Conservation (phyloP, 1,140 invertebrate species). For the Scaptomyza graminum region DNA sequence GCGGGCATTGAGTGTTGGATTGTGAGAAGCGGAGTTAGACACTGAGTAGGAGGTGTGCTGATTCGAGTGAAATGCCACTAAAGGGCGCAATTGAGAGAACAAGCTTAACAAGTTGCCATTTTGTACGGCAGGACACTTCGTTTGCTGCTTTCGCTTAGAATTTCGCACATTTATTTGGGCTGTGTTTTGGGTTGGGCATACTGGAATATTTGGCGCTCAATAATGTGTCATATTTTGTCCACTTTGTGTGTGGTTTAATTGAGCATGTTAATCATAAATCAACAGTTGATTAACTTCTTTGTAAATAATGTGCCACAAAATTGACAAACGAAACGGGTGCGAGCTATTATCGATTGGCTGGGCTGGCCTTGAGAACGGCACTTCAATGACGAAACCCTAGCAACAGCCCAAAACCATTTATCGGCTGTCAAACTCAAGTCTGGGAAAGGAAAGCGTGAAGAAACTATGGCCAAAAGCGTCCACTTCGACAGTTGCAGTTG, state of each 20-base stretch:
- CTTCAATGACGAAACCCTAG: slow-evolving; percentile 27
- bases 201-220: slow-evolving; percentile 33
- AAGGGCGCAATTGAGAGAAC: slow-evolving; percentile 69
- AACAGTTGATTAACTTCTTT: slow-evolving; percentile 61
- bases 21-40: slow-evolving; percentile 4
- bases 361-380: slow-evolving; percentile 42
- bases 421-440: slow-evolving; percentile 49
- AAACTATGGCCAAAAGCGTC: slow-evolving; percentile 40
- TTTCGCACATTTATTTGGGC: slow-evolving; percentile 19
- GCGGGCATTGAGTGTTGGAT: not conserved
- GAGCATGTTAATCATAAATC: slow-evolving; percentile 70
- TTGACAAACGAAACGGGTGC: slow-evolving; percentile 12
- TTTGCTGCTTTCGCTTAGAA: slow-evolving; percentile 14
- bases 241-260: slow-evolving; percentile 48
- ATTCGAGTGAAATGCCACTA: slow-evolving; percentile 57
- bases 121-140: slow-evolving; percentile 37
- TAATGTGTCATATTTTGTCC: slow-evolving; percentile 68
- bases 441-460: slow-evolving; percentile 11
- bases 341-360: slow-evolving; percentile 66
- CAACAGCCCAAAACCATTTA: slow-evolving; percentile 44
- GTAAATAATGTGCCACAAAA: slow-evolving; percentile 24
- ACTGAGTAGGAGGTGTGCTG: not conserved
- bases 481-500: slow-evolving; percentile 19
- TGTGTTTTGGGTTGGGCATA: not conserved
- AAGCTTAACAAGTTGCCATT: slow-evolving; percentile 70